Evolutionary conservation across 1,140 invertebrate species (phyloP), one percentile per base, ranked within the genome.

Genomic region (Trialeurodes vaporariorum): DNA sequence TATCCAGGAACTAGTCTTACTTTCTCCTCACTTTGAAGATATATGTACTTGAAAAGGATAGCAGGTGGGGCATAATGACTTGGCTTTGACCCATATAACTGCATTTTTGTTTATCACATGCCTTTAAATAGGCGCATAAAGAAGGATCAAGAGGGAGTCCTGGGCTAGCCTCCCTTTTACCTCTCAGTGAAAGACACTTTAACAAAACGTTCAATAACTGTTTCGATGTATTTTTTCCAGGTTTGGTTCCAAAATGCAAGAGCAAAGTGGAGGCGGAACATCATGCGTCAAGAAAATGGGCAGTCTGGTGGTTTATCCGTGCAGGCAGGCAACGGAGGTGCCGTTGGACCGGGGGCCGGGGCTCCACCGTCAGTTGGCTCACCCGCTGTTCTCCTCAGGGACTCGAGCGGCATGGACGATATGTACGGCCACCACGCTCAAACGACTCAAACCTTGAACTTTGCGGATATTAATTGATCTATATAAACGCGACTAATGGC

Each of bases 221-320:
- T n/a, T n/a, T n/a, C n/a, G n/a, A n/a, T n/a, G n/a, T 59, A n/a
- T 67, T 5, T 26, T 21, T 70, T 66, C 21, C 76, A 98, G 94
- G 94, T 98, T 1, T 98, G 94, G 95, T 98, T 98, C 78, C 95
- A 98, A 86, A 98, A 98, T 78, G 94, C 94, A 0, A 80, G 95
- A 69, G 95, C 95, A 25, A 98, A 98, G 83, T 96, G 93, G 89
- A 84, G 95, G 73, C 84, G 94, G 26, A 91, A 91, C 74, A 83
- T 90, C 73, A 87, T 91, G 85, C 77, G 89, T 24, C 88, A 90
- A 75, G 89, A 91, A 75, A 81, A 83, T 21, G 79, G 79, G 21
- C 71, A 75, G 66, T 34, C 63, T 58, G 63, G 34, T 17, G 34
- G 34, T 49, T 17, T 49, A 17, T 49, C 34, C 5, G 34, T 17